phyloP scores from a whole-genome alignment of 2,113 vertebrate species.

The Gadus chalcogrammus region DNA sequence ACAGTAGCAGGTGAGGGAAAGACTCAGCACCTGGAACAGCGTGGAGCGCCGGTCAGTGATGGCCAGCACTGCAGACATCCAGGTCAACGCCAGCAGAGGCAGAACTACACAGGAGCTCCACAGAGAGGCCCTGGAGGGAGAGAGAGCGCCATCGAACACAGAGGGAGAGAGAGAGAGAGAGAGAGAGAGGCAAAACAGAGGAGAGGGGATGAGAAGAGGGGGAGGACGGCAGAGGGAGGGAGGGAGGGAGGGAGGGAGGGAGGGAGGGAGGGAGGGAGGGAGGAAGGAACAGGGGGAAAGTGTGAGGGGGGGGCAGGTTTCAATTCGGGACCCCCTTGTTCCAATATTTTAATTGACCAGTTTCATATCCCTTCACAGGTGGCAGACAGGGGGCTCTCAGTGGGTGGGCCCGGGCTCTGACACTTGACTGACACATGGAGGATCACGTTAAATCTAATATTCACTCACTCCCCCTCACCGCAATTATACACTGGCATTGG shows the following conservation, averaged over 20 bases:
- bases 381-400: conserved; percentile 8
- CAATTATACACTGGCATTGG: conserved; percentile 34
- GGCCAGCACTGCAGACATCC: conserved; percentile 98
- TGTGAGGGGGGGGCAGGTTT: conserved; percentile 26
- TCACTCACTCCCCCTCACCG: conserved; percentile 9
- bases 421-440: conserved; percentile 33
- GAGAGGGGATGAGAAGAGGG: conserved; percentile 5
- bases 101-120: conserved; percentile 76
- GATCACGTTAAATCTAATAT: conserved; percentile 40
- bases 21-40: conserved; percentile 84
- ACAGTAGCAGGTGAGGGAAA: too few species aligned
- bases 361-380: neutral
- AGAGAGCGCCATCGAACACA: conserved; percentile 4
- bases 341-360: neutral
- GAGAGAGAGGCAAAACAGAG: conserved; percentile 25
- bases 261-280: conserved; percentile 10
- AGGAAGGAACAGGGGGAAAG: conserved; percentile 11
- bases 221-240: conserved; percentile 6
- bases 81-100: conserved; percentile 95
- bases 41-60: conserved; percentile 97
- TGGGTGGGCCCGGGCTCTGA: conserved; percentile 14
- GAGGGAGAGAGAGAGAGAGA: neutral
- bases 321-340: conserved; percentile 32
- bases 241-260: conserved; percentile 11
- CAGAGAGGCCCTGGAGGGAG: conserved; percentile 61